Evolutionary conservation across 92 coral and sea anemone genomes (phyloP).

Genomic region (Umimayanthus chanpuru): DNA sequence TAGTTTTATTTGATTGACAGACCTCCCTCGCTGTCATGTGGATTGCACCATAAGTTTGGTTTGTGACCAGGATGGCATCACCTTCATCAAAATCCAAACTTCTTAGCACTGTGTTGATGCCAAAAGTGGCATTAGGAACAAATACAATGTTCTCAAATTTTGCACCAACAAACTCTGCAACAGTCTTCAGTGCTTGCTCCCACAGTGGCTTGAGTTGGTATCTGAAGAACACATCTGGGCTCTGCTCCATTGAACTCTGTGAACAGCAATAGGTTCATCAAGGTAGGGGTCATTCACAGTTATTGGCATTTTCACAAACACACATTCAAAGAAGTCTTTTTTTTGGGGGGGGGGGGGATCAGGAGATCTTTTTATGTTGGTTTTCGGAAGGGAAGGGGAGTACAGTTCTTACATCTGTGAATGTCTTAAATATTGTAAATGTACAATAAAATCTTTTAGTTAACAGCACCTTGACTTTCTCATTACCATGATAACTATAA

Average conservation of each 20-base stretch:
- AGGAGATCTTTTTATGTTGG: no score
- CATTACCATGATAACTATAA: no score
- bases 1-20: conserved; percentile 69
- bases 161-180: conserved; percentile 76
- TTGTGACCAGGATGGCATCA: conserved; percentile 67
- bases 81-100: conserved; percentile 69
- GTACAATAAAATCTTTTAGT: no score
- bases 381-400: no score
- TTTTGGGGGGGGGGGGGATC: no score
- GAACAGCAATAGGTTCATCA: no score
- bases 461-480: no score
- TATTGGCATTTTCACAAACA: background rate
- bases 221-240: conserved; percentile 50
- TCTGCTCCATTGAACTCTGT: conserved; percentile 47
- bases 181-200: conserved; percentile 39
- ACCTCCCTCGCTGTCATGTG: conserved; percentile 73
- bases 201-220: conserved; percentile 31
- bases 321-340: background rate
- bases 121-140: conserved; percentile 73
- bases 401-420: no score
- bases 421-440: no score
- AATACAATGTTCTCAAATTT: conserved; percentile 68
- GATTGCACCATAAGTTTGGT: conserved; percentile 82
- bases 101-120: conserved; percentile 63
- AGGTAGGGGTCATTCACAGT: background rate